These are phyloP conservation scores for Leucoma salicis DNA, from an alignment of 2,888 invertebrate genomes.

Conservation along the genomic window DNA sequence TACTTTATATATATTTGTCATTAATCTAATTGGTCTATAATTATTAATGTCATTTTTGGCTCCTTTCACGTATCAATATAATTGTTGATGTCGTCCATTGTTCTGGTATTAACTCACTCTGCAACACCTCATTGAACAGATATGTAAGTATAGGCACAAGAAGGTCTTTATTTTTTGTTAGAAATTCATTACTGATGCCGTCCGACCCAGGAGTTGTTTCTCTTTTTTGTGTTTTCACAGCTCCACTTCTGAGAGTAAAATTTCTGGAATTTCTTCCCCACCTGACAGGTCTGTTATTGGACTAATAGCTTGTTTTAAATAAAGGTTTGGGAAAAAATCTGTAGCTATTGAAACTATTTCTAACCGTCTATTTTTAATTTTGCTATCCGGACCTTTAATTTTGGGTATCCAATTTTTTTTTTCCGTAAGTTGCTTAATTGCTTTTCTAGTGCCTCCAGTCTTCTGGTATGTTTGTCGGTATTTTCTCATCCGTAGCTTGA, in stretches of 20 bases:
- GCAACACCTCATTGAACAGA: neutral
- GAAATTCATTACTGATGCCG: neutral
- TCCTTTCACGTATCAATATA: too few species aligned
- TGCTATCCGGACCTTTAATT: too few species aligned
- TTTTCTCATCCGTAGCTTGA: neutral
- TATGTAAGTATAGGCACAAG: neutral
- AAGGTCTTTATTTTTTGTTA: neutral
- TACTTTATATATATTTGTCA: neutral
- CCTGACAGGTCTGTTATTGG: neutral
- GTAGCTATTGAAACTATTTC: too few species aligned
- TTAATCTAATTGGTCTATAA: neutral
- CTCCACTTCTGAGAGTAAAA: neutral
- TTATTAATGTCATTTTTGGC: neutral
- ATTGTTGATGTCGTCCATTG: too few species aligned
- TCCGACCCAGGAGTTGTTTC: neutral
- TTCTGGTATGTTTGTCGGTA: conserved; percentile 7
- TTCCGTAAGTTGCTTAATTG: neutral
- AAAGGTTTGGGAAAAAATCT: too few species aligned
- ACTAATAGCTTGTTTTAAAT: neutral
- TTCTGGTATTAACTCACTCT: too few species aligned
- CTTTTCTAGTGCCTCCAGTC: conserved; percentile 3
- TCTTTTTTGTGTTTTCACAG: neutral
- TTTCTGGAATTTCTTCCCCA: neutral
- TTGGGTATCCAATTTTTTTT: neutral
- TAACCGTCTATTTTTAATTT: too few species aligned